Percentiles rank a stretch among this genome's conserved stretches.
Conservation (phyloP, 1,140 invertebrate species). For the Musca domestica region DNA sequence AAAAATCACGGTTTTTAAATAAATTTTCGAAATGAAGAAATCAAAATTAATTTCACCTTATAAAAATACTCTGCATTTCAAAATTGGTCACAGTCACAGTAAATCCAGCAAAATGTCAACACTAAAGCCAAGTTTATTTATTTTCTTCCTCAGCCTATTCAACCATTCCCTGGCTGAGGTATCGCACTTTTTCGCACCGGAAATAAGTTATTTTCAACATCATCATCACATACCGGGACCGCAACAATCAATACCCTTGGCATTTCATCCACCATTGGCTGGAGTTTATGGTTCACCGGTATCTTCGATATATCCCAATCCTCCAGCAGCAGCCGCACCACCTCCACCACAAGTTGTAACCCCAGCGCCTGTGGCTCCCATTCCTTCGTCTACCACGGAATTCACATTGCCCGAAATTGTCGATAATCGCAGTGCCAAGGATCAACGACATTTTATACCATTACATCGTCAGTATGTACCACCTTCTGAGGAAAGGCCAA, state of each 20-base stretch:
- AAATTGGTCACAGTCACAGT: neutral
- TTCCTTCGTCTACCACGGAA: slow-evolving; percentile 38
- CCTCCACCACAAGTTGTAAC: neutral
- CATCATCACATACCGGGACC: slow-evolving; percentile 26
- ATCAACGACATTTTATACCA: slow-evolving; percentile 40
- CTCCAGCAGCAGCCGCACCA: slow-evolving; percentile 8
- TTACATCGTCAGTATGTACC: slow-evolving; percentile 41
- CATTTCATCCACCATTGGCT: slow-evolving; percentile 20
- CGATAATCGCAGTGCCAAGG: slow-evolving; percentile 39
- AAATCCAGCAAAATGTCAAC: neutral
- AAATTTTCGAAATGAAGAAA: neutral
- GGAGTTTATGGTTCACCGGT: neutral
- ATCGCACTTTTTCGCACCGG: slow-evolving; percentile 37
- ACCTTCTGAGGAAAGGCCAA: slow-evolving; percentile 39
- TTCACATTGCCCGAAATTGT: slow-evolving; percentile 44
- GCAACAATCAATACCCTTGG: slow-evolving; percentile 15
- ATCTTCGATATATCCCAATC: neutral
- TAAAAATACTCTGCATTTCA: neutral
- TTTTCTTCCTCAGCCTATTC: neutral
- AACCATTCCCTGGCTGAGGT: slow-evolving; percentile 31
- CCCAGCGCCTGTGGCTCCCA: slow-evolving; percentile 33
- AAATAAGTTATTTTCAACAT: slow-evolving; percentile 25
- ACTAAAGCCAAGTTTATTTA: neutral
- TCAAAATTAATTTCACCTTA: neutral
- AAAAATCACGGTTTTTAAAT: slow-evolving; percentile 7